Evolutionary conservation across 2,888 invertebrate genomes (phyloP), one percentile per base, ranked within the genome.

Genomic region (Campopleginae sp.): DNA sequence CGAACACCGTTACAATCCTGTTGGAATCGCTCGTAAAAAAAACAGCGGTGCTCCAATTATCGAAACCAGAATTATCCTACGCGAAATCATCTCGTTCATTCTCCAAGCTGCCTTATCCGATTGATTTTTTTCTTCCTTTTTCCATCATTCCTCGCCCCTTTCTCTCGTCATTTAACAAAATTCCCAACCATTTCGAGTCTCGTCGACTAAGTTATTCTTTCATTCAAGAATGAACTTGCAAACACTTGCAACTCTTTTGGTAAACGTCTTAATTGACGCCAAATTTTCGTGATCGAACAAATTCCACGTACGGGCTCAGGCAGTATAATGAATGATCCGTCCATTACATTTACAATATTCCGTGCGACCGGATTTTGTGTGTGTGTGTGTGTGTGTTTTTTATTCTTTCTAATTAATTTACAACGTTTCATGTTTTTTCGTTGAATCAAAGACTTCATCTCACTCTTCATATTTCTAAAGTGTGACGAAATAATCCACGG

Each of bases 1-100:
- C 31, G 61, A n/a, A 58, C 31, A 77, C 80, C 80, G 77, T 78
- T 84, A 85, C 74, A 79, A 85, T 81, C 78, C 84, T 78, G 77
- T 81, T 84, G 78, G 48, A 58, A 66, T 61, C 14, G 74, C 48
- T 85, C 63, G 74, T 31, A 75, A 38, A 65, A 65, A 81, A 48
- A 38, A 65, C 61, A 48, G 38, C 70, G 75, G 17, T 71, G 81
- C 75, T 85, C 75, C 75, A 82, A 85, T 85, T 85, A 85, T 82
- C 78, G 75, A 78, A 58, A 79, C 61, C 61, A 58, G 70, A 82
- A 81, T 75, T 79, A 82, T 82, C 79, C 51, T 70, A 70, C 63
- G 31, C 68, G 27, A 75, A 74, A 79, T 78, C 83, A 70, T 27
- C 19, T 63, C 12, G 79, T 79, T 70, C 74, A 70, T 70, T 77